Conservation (phyloP, 2,113 vertebrate genomes). For the Gracilinanus agilis region DNA sequence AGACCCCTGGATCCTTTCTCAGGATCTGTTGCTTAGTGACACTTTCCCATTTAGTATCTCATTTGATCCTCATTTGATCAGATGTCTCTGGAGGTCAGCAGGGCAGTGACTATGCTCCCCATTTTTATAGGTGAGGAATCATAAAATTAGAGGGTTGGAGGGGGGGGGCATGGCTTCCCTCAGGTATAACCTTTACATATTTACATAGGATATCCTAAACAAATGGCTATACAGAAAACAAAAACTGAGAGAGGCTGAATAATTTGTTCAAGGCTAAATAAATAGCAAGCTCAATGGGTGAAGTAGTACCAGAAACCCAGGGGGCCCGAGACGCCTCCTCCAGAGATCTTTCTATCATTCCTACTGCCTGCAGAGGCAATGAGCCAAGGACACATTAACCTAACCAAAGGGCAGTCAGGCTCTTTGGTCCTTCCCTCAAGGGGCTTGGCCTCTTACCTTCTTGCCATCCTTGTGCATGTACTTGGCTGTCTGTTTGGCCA, state of each 20-base stretch:
- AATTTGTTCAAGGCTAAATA: conserved; percentile 45
- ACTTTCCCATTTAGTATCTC: not conserved
- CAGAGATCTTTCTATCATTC: not conserved
- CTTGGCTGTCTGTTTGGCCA: conserved; percentile 97
- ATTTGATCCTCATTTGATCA: conserved; percentile 7
- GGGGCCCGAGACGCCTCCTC: not conserved
- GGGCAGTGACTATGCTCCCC: not conserved
- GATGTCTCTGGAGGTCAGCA: not conserved
- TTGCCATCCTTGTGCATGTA: conserved; percentile 98
- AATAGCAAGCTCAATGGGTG: not conserved
- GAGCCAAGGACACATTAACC: not conserved
- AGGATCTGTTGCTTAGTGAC: not conserved
- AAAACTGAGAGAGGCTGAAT: not conserved
- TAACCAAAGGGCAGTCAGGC: not conserved
- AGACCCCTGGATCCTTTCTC: not conserved
- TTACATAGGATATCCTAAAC: not conserved
- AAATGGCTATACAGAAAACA: not conserved
- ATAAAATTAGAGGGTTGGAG: not conserved
- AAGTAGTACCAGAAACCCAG: not conserved
- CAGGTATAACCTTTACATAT: too few species aligned
- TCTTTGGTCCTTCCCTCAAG: not conserved
- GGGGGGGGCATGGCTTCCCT: too few species aligned
- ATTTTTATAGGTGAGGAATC: conserved; percentile 33
- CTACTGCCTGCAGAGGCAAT: not conserved
- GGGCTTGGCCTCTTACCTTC: conserved; percentile 86